Percentiles rank a stretch among this genome's conserved stretches.
Conservation (phyloP, 2,113 vertebrate genomes). For the Irena cyanogastra region DNA sequence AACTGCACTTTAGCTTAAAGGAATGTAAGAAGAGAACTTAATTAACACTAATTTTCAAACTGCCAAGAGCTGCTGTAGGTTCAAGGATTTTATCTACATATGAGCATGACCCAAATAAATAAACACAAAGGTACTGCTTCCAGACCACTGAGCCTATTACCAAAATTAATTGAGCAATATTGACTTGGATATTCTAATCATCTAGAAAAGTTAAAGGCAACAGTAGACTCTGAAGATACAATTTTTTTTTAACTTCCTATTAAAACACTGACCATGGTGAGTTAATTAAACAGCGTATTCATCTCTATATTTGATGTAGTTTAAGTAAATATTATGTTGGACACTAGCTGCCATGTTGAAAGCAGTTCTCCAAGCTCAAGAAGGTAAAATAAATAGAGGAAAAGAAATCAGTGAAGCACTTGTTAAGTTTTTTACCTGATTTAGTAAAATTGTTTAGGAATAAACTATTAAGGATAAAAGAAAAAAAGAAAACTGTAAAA, state of each 20-base stretch:
- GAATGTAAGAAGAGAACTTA: slow-evolving; percentile 66
- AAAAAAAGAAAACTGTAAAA: not conserved
- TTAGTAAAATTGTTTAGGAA: not conserved
- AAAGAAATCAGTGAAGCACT: not conserved
- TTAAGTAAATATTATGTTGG: not conserved
- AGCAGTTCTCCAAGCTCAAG: not conserved
- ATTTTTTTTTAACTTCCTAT: slow-evolving; percentile 41
- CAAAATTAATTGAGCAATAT: slow-evolving; percentile 64
- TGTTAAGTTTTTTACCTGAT: not conserved
- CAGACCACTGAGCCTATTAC: slow-evolving; percentile 49
- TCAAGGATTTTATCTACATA: not conserved
- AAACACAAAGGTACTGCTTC: slow-evolving; percentile 30
- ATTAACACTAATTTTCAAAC: slow-evolving; percentile 66
- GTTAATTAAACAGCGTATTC: slow-evolving; percentile 11
- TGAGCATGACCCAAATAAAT: not conserved
- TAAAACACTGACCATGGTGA: slow-evolving; percentile 17
- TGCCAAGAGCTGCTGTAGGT: slow-evolving; percentile 13
- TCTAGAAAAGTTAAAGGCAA: slow-evolving; percentile 47
- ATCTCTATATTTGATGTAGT: not conserved
- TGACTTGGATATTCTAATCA: slow-evolving; percentile 62
- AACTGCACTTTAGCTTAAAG: slow-evolving; percentile 51
- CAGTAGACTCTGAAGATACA: not conserved
- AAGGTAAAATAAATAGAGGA: not conserved
- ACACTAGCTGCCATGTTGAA: not conserved
- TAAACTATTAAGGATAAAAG: not conserved